Evolutionary conservation across 2,113 vertebrate genomes (phyloP), one percentile per base, ranked within the genome.

Genomic region (Phylloscopus trochiloides): DNA sequence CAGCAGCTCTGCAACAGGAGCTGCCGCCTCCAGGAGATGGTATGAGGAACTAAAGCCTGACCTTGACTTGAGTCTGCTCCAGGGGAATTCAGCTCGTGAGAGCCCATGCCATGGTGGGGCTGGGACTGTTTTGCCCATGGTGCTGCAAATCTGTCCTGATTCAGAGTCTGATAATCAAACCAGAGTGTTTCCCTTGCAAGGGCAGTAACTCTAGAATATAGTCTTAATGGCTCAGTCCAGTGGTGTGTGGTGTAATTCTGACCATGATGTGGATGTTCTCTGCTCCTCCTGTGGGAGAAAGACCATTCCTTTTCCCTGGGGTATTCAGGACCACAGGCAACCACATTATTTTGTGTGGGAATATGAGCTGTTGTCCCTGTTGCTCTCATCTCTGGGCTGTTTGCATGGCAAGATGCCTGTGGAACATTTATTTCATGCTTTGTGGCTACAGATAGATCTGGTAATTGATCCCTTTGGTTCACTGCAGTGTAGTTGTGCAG

Each of bases 11-110:
- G 26, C 75, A 55, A 52, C 93, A 63, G 79, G 90, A 62, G 21
- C 24, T 59, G 59, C 26, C 25, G 65, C 38, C 71, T 65, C 55
- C 32, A 68, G 63, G 34, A 94, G 62, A 10, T 47, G 71, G 55
- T 61, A 78, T 25, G 74, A 85, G 84, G 87, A 97, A 94, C 90
- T 88, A 42, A 55, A 1, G 1, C 48, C 52, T 2, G 4, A 57
- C 72, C 73, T 88, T 75, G 80, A 75, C 83, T 85, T 96, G 83
- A 90, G 68, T 25, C 11, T 31, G 42, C 25, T 78, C 51, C 17
- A 54, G 70, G 54, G 84, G 54, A 78, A 76, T 95, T 91, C 57
- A 77, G 59, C 62, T 73, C 4, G 4, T 79, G 83, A 76, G 72
- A 97, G 48, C 43, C 91, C 86, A 52, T 66, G 47, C 42, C 50